phyloP scores from a whole-genome alignment of 1,140 invertebrate genomes.

The Lamellibrachia luymesi region DNA sequence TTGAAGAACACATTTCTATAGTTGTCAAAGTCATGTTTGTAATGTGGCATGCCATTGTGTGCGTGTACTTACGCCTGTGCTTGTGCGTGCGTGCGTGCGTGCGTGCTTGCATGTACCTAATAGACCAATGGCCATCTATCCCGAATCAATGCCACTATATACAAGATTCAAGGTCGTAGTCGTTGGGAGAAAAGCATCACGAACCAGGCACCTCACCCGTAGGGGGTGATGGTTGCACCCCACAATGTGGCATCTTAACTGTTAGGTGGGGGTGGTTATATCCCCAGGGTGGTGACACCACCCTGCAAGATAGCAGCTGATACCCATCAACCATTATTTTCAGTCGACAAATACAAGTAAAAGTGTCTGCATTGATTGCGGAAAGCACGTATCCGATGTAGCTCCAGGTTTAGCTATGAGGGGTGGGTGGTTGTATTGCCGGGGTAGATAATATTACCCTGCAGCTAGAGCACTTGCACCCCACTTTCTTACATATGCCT shows the following conservation, averaged over 20 bases:
- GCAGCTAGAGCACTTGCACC: not conserved
- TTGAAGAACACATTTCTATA: no score
- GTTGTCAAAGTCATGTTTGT: no score
- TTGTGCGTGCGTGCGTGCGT: no score
- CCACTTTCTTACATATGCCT: not conserved
- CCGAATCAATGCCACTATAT: no score
- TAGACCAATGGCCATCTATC: no score
- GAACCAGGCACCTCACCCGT: not conserved
- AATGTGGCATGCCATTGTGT: no score
- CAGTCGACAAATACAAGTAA: not conserved
- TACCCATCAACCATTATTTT: not conserved
- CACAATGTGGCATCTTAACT: not conserved
- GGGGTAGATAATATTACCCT: not conserved
- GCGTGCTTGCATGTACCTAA: no score
- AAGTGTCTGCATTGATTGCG: not conserved
- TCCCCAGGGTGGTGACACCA: not conserved
- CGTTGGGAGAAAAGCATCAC: not conserved
- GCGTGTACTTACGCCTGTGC: no score
- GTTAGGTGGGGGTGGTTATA: not conserved
- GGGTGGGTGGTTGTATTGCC: not conserved
- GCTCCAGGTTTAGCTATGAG: not conserved
- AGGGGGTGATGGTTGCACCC: no score
- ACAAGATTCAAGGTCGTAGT: not conserved
- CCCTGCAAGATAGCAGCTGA: not conserved
- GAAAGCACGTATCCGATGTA: not conserved